Conservation (phyloP, 1,140 invertebrate genomes). For the Drosophila grimshawi region DNA sequence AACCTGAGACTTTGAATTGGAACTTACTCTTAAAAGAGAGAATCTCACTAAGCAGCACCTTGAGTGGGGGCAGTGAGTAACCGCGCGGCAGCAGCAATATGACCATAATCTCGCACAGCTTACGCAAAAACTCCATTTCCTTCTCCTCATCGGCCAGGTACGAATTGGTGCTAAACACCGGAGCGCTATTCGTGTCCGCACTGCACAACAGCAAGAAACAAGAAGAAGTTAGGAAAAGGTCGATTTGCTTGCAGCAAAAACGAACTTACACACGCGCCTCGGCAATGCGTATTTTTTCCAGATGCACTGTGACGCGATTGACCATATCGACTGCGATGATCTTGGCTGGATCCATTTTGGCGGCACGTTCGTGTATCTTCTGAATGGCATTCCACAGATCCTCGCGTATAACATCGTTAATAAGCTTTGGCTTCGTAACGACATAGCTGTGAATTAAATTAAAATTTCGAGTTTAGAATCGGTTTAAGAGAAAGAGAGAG, state of each 20-base stretch:
- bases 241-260: background rate
- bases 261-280: constrained; percentile 89
- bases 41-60: constrained; percentile 92
- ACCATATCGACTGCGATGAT: constrained; percentile 93
- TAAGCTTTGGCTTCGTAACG: constrained; percentile 86
- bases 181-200: constrained; percentile 86
- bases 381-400: constrained; percentile 93
- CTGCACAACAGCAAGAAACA: constrained; percentile 74
- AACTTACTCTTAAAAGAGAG: constrained; percentile 91
- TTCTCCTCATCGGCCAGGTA: constrained; percentile 90
- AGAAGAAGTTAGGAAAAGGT: background rate
- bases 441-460: constrained; percentile 58
- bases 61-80: constrained; percentile 91
- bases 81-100: constrained; percentile 91
- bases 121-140: constrained; percentile 92
- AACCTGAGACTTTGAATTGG: background rate
- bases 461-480: background rate
- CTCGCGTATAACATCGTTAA: constrained; percentile 89
- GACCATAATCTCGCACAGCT: constrained; percentile 92
- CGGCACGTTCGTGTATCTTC: constrained; percentile 90
- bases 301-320: constrained; percentile 90
- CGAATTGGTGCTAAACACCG: constrained; percentile 90
- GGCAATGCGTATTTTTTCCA: constrained; percentile 92
- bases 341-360: constrained; percentile 91
- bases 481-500: background rate